Conservation (phyloP, 2,113 vertebrate species). For the Alectura lathami region DNA sequence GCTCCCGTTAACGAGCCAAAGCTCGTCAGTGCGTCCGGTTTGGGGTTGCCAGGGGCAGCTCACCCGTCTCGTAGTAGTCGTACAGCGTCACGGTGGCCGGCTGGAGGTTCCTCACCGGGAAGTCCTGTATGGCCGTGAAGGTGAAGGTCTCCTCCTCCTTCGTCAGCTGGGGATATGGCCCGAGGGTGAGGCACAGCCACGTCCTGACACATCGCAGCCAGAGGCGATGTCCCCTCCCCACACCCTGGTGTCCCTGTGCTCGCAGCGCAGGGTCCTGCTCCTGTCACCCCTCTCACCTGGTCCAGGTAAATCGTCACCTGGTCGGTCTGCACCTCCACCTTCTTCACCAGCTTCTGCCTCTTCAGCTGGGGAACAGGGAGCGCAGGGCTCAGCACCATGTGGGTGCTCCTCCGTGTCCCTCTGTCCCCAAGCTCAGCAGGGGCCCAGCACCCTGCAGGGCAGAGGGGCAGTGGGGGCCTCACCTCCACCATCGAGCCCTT, state of each 20-base stretch:
- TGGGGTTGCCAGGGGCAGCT: neutral
- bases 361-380: conserved; percentile 21
- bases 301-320: conserved; percentile 61
- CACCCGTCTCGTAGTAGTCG: conserved; percentile 49
- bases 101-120: conserved; percentile 25
- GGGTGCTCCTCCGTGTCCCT: neutral
- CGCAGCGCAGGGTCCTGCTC: rapidly evolving
- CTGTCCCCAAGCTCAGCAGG: neutral
- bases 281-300: conserved; percentile 5
- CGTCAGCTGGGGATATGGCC: neutral
- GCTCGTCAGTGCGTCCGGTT: rapidly evolving
- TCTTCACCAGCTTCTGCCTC: conserved; percentile 30
- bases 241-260: rapidly evolving
- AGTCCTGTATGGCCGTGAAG: conserved; percentile 7
- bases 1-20: neutral
- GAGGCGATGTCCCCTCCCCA: neutral
- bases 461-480: neutral
- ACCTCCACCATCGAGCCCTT: conserved; percentile 68
- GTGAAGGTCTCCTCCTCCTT: neutral
- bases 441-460: neutral
- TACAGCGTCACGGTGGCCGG: neutral
- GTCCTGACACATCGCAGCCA: no score
- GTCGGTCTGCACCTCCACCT: conserved; percentile 24
- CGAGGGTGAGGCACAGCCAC: neutral
- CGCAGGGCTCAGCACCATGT: neutral